A percentile compares a stretch with the other conserved stretches of the same genome.
These are phyloP conservation scores for Aphyosemion australe DNA, from an alignment of 2,113 vertebrate genomes.

Conservation along the genomic window DNA sequence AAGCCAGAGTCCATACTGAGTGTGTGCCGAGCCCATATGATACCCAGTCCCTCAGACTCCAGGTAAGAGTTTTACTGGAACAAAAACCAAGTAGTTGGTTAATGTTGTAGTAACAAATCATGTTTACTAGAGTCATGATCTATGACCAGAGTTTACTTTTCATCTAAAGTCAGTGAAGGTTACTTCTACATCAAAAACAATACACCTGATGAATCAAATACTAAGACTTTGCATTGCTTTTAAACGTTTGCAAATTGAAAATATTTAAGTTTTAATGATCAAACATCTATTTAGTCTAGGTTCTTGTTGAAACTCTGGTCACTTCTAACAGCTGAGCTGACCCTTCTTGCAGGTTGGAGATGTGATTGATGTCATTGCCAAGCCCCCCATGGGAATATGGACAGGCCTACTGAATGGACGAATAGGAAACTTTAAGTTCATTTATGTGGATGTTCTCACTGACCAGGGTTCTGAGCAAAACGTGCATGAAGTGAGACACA, in stretches of 20 bases:
- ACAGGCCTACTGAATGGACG: conserved; percentile 89
- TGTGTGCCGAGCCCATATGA: conserved; percentile 94
- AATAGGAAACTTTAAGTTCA: conserved; percentile 94
- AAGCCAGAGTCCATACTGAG: conserved; percentile 90
- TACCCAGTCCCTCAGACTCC: conserved; percentile 91
- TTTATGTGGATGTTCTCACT: conserved; percentile 87
- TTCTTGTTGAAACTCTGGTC: too few species aligned
- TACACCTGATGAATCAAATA: too few species aligned
- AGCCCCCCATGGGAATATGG: conserved; percentile 94
- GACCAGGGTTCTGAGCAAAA: conserved; percentile 74
- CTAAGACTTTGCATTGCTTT: too few species aligned
- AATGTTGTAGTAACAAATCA: too few species aligned
- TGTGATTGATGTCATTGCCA: conserved; percentile 91
- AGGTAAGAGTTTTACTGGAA: conserved; percentile 72
- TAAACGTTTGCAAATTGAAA: too few species aligned
- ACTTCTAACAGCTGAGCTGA: neutral
- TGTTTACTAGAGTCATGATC: too few species aligned
- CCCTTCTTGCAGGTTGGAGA: conserved; percentile 84
- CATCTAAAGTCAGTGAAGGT: too few species aligned
- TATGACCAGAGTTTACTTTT: too few species aligned
- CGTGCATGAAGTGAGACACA: conserved; percentile 61
- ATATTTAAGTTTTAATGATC: too few species aligned
- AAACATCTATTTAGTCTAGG: too few species aligned
- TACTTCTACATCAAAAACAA: too few species aligned
- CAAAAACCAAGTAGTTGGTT: too few species aligned